Conservation (phyloP, 2,888 invertebrate species). For the Cantharis flavilabris region DNA sequence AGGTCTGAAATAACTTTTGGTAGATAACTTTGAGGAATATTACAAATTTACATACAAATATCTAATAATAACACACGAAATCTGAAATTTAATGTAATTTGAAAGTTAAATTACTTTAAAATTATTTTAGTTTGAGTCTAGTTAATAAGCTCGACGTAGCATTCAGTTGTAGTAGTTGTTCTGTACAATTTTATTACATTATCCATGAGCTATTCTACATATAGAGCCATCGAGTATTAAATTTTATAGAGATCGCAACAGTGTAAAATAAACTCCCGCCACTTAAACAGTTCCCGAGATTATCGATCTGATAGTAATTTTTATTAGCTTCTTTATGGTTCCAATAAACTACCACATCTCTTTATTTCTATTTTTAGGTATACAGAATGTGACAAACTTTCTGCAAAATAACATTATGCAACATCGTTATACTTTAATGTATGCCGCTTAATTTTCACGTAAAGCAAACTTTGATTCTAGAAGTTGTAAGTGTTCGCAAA, state of each 20-base stretch:
- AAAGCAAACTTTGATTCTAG: no score
- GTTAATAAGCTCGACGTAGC: not conserved
- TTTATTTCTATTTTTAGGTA: not conserved
- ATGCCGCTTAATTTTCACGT: no score
- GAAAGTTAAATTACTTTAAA: slow-evolving; percentile 44
- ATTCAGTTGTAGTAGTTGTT: not conserved
- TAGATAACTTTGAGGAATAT: not conserved
- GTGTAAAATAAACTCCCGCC: not conserved
- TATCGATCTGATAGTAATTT: not conserved
- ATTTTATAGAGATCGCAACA: not conserved
- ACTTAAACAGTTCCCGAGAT: not conserved
- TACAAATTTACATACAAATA: slow-evolving; percentile 47
- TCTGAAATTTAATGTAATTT: slow-evolving; percentile 42
- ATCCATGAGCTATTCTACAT: not conserved
- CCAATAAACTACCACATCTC: not conserved
- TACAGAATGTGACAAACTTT: not conserved
- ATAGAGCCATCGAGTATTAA: not conserved
- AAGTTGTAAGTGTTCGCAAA: no score
- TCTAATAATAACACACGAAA: slow-evolving; percentile 43
- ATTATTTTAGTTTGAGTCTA: slow-evolving; percentile 33
- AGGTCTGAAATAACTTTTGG: not conserved
- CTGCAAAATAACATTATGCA: no score
- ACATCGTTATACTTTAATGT: no score
- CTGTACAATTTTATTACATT: not conserved
- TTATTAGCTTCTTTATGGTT: not conserved